phyloP scores from a whole-genome alignment of 2,113 vertebrate species.

The Oreochromis tanganicae region DNA sequence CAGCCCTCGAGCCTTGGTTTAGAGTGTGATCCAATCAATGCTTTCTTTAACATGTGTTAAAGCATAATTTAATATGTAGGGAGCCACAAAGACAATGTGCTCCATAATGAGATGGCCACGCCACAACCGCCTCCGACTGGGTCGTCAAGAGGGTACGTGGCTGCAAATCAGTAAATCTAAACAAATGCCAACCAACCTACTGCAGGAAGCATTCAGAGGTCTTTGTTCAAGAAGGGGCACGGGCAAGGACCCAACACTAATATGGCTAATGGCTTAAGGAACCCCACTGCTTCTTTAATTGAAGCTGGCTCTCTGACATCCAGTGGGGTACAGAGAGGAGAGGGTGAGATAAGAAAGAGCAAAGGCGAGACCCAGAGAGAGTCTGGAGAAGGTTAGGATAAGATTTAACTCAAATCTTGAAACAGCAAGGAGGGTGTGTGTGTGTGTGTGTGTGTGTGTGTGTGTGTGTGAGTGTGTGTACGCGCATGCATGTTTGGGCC shows the following conservation, averaged over 20 bases:
- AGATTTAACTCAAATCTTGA: slow-evolving; percentile 42
- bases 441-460: not conserved
- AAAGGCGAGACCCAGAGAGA: slow-evolving; percentile 5
- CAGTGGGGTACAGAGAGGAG: not conserved
- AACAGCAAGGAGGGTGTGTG: slow-evolving; percentile 10
- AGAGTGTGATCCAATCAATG: not conserved
- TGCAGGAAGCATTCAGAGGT: slow-evolving; percentile 28
- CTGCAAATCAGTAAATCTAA: slow-evolving; percentile 10
- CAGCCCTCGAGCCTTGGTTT: not conserved
- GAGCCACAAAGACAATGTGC: not conserved
- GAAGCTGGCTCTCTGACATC: slow-evolving; percentile 46
- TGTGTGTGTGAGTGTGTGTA: not conserved
- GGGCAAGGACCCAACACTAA: slow-evolving; percentile 64
- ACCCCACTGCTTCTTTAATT: slow-evolving; percentile 64
- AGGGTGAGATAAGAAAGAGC: slow-evolving; percentile 42
- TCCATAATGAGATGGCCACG: not conserved
- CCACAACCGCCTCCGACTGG: not conserved
- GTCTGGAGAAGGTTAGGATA: not conserved
- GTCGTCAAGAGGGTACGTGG: not conserved
- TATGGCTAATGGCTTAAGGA: slow-evolving; percentile 65
- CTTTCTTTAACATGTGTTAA: not conserved
- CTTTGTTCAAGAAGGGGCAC: slow-evolving; percentile 51
- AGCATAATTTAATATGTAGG: not conserved
- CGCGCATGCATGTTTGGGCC: not conserved
- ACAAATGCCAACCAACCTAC: slow-evolving; percentile 34